phyloP scores from a whole-genome alignment of 2,797 vertebrate species.

The Ptychadena robeensis region DNA sequence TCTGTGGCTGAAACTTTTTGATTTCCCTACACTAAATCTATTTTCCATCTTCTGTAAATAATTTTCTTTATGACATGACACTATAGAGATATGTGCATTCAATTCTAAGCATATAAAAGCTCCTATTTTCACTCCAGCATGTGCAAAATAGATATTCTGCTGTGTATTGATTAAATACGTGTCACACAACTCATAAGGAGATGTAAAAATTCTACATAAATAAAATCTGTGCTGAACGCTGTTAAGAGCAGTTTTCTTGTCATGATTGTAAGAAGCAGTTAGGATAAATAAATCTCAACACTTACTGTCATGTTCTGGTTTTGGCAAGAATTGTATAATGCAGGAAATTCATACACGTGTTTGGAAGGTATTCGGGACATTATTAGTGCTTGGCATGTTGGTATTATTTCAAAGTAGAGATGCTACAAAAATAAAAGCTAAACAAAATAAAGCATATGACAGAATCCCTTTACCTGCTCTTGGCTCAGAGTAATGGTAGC shows the following conservation, averaged over 20 bases:
- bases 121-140: conserved; percentile 14
- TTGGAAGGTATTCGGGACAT: not conserved
- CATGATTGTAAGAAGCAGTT: conserved; percentile 34
- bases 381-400: not conserved
- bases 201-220: conserved; percentile 41
- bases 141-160: conserved; percentile 44
- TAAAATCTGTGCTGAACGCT: conserved; percentile 36
- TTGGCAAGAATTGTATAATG: not conserved
- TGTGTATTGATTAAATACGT: conserved; percentile 46
- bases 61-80: conserved; percentile 31
- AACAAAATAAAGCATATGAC: too few species aligned
- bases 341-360: not conserved
- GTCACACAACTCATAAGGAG: conserved; percentile 49
- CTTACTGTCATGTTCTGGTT: not conserved
- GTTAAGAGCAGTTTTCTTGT: conserved; percentile 35
- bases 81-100: conserved; percentile 39
- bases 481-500: too few species aligned
- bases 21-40: not conserved
- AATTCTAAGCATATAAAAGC: conserved; percentile 40
- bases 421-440: too few species aligned
- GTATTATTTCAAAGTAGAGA: not conserved
- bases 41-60: conserved; percentile 14
- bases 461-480: too few species aligned
- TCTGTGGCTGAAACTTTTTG: not conserved
- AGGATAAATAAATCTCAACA: conserved; percentile 42